Evolutionary conservation across 2,113 vertebrate species (phyloP), one percentile per base, ranked within the genome.

Genomic region (Dunckerocampus dactyliophorus): DNA sequence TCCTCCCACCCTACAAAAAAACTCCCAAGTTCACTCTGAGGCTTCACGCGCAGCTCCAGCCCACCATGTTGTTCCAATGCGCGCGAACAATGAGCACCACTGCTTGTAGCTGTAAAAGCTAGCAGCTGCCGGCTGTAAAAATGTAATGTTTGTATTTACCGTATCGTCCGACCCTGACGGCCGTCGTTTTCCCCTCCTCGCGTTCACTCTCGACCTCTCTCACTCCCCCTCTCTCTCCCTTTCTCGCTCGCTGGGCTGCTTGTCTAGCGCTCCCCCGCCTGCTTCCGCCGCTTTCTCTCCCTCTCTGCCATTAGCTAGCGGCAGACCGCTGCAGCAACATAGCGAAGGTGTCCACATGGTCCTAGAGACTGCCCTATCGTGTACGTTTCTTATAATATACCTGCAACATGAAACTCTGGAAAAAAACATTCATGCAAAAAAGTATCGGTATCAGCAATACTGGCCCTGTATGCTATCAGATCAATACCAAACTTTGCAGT

Each of bases 61-160:
- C 69, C 62, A 34, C 24, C 59, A 46, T 56, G 20, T 56, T 19
- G 37, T 21, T 56, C 34, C 54, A 42, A 56, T 47, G 63, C 80
- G 72, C 77, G 71, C 69, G 62, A 59, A 71, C 74, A 61, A 56
- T 65, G 31, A 43, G 12, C 39, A 43, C 13, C 14, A 79, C 77
- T 76, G 75, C 31, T 34, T 64, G 37, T 73, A 69, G 71, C 59
- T 75, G 66, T 37, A 69, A 69, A 65, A 43, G 62, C 49, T 39
- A 73, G 68, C 47, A 65, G 56, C 51, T 45, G 64, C 63, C 59
- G 45, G 69, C 22, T 43, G 34, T 57, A 61, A 51, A 71, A 76
- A 75, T 65, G 65, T 57, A 67, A 77, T 80, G 82, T 84, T 81
- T 83, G 86, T 87, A 86, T 89, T 92, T 92, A 91, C 92, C 89